Conservation (phyloP, 2,888 invertebrate genomes). For the Drosophila histrio region DNA sequence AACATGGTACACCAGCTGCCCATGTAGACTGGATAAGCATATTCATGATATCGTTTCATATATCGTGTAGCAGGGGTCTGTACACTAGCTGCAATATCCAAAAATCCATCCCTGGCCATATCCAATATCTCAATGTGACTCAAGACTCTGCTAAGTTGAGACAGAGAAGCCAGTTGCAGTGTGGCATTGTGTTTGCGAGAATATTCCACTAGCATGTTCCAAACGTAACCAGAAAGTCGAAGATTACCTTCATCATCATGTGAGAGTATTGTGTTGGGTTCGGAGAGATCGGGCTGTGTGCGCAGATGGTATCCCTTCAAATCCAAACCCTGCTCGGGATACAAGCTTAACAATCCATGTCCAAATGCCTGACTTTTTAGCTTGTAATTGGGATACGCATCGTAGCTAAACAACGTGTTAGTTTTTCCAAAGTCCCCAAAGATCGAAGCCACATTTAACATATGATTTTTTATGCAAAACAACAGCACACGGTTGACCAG, state of each 20-base stretch:
- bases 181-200: slow-evolving; percentile 48
- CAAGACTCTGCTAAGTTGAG: slow-evolving; percentile 6
- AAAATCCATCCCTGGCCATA: slow-evolving; percentile 22
- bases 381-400: slow-evolving; percentile 44
- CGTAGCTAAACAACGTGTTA: slow-evolving; percentile 28
- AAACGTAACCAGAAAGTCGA: slow-evolving; percentile 51
- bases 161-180: slow-evolving; percentile 23
- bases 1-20: slow-evolving; percentile 69
- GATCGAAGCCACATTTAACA: slow-evolving; percentile 46
- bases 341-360: slow-evolving; percentile 9
- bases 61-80: slow-evolving; percentile 28
- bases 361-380: slow-evolving; percentile 20
- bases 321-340: slow-evolving; percentile 47
- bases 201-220: slow-evolving; percentile 52
- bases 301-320: slow-evolving; percentile 31
- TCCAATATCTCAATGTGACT: slow-evolving; percentile 43
- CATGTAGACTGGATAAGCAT: slow-evolving; percentile 47
- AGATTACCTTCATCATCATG: slow-evolving; percentile 16
- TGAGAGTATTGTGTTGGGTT: slow-evolving; percentile 60
- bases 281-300: slow-evolving; percentile 60
- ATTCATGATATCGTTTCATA: slow-evolving; percentile 27
- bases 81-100: slow-evolving; percentile 56
- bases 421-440: slow-evolving; percentile 36
- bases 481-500: slow-evolving; percentile 28
- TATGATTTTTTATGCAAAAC: slow-evolving; percentile 36